A percentile compares a stretch with the other conserved stretches of the same genome.
These are phyloP conservation scores for Enteromius anoplus DNA, from an alignment of 2,797 vertebrate species.

Conservation along the genomic window DNA sequence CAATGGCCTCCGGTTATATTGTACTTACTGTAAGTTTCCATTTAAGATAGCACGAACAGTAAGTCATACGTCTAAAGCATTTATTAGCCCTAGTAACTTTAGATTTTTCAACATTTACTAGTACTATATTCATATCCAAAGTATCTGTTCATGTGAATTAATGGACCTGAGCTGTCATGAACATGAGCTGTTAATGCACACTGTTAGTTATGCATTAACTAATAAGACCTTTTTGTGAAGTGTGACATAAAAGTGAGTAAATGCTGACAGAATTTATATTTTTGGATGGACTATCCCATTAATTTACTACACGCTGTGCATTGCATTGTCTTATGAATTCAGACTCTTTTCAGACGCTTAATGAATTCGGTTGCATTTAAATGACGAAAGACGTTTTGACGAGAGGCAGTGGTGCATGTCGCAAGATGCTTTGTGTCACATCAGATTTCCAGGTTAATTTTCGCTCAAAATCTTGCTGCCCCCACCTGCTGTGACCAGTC, in stretches of 20 bases:
- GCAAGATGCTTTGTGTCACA: constrained; percentile 8
- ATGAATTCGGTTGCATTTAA: not conserved
- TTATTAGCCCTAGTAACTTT: not conserved
- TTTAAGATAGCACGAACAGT: not conserved
- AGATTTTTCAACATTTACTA: not conserved
- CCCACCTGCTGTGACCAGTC: not conserved
- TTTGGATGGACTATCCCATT: not conserved
- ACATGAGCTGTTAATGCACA: not conserved
- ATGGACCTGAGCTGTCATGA: not conserved
- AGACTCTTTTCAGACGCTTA: not conserved
- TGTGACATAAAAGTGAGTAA: not conserved
- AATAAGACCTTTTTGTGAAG: not conserved
- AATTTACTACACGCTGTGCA: not conserved
- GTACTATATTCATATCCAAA: not conserved
- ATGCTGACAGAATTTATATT: not conserved
- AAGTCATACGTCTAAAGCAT: not conserved
- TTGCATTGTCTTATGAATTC: not conserved
- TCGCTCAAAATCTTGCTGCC: constrained; percentile 9
- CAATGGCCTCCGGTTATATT: not conserved
- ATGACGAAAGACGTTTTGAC: not conserved
- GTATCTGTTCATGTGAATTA: not conserved
- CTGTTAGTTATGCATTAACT: not conserved
- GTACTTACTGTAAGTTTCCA: not conserved
- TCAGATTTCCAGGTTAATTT: constrained; percentile 17
- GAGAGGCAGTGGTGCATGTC: not conserved